Conservation (phyloP, 2,888 invertebrate species). For the Apoda limacodes region DNA sequence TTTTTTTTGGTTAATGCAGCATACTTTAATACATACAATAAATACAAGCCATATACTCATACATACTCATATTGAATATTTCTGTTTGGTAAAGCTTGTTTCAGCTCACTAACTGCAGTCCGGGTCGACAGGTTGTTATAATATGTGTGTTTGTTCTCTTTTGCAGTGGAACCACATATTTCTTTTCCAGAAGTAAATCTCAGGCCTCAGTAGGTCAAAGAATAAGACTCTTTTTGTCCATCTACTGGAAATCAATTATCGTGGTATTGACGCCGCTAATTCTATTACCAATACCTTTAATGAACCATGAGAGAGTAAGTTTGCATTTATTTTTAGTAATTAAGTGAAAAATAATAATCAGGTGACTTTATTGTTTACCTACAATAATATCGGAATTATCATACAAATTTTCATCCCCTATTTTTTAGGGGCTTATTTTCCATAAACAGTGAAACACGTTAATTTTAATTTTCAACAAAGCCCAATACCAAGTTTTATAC, state of each 20-base stretch:
- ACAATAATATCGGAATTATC: no score
- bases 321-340: no score
- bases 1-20: conserved; percentile 4
- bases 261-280: conserved; percentile 77
- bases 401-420: no score
- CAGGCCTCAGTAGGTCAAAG: conserved; percentile 46
- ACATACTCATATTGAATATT: no score
- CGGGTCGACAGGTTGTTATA: conserved; percentile 22
- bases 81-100: conserved; percentile 13
- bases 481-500: no score
- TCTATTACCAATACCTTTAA: conserved; percentile 75
- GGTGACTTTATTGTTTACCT: no score
- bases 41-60: no score
- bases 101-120: conserved; percentile 19
- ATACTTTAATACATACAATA: no score
- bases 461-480: no score
- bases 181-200: conserved; percentile 47
- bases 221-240: conserved; percentile 59
- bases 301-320: conserved; percentile 68
- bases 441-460: no score
- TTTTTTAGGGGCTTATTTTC: no score
- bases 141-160: conserved; percentile 24
- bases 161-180: conserved; percentile 58
- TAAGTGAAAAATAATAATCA: no score
- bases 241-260: conserved; percentile 82